A percentile compares a stretch with the other conserved stretches of the same genome.
Conservation (phyloP, 2,797 vertebrate species). For the Tinamus major region DNA sequence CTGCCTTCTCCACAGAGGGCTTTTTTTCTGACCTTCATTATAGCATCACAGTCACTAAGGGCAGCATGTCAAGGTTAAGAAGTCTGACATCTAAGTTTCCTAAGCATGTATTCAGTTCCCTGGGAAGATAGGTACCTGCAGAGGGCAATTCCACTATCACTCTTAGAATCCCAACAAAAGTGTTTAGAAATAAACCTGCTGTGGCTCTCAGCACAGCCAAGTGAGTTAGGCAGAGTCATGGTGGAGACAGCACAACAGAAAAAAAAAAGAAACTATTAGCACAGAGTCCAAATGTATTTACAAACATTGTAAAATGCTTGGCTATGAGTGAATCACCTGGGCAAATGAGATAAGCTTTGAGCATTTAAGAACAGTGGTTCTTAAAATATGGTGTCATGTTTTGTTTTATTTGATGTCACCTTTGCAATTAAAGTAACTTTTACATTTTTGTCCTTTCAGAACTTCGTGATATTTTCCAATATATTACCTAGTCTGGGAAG, state of each 20-base stretch:
- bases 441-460: neutral
- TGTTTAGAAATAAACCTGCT: neutral
- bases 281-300: neutral
- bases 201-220: neutral
- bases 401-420: neutral
- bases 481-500: neutral
- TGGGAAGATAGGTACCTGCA: neutral
- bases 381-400: neutral
- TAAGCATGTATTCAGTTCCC: neutral
- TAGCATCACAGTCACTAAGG: neutral
- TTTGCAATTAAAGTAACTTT: neutral
- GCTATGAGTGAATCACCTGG: neutral
- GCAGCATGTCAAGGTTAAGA: neutral
- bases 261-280: neutral
- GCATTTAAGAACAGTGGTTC: neutral
- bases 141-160: neutral
- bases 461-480: neutral
- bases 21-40: neutral
- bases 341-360: neutral
- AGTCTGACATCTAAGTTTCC: neutral
- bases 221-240: neutral
- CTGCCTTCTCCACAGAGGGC: fast-evolving
- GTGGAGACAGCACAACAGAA: neutral
- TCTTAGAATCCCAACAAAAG: neutral
- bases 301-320: neutral